Conservation (phyloP, 2,113 vertebrate species). For the Parotia lawesii region DNA sequence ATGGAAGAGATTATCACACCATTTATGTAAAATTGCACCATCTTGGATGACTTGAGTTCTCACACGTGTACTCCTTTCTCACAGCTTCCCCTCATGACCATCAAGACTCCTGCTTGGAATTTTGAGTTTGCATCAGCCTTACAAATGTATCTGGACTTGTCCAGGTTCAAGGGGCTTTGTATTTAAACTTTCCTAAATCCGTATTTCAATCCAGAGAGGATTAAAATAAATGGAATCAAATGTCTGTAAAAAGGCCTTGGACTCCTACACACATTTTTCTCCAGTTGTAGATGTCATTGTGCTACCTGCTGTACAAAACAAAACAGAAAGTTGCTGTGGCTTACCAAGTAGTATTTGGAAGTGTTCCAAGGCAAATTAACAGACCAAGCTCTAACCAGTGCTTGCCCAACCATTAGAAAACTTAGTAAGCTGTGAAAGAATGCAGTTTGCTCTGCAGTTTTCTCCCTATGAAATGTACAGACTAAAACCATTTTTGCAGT, state of each 20-base stretch:
- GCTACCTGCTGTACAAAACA: slow-evolving; percentile 10
- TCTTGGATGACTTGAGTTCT: neutral
- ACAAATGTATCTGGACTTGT: neutral
- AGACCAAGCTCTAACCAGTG: slow-evolving; percentile 11
- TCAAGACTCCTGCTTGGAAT: neutral
- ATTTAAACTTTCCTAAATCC: neutral
- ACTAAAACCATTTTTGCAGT: neutral
- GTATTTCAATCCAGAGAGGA: neutral
- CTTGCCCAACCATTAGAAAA: slow-evolving; percentile 2
- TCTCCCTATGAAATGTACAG: neutral
- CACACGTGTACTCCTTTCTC: neutral
- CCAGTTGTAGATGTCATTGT: neutral
- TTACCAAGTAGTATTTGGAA: slow-evolving; percentile 31
- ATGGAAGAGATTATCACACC: neutral
- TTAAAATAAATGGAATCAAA: neutral
- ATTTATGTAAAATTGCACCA: neutral
- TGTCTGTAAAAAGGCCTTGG: neutral
- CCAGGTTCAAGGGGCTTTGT: neutral
- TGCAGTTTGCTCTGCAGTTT: slow-evolving; percentile 8
- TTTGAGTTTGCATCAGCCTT: neutral
- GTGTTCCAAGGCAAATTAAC: slow-evolving; percentile 17
- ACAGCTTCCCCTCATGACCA: neutral
- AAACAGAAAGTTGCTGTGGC: neutral
- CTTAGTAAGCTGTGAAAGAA: slow-evolving; percentile 18
- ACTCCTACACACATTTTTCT: neutral